Evolutionary conservation across 2,113 vertebrate species (phyloP), one percentile per base, ranked within the genome.

Genomic region (Platysteira castanea): DNA sequence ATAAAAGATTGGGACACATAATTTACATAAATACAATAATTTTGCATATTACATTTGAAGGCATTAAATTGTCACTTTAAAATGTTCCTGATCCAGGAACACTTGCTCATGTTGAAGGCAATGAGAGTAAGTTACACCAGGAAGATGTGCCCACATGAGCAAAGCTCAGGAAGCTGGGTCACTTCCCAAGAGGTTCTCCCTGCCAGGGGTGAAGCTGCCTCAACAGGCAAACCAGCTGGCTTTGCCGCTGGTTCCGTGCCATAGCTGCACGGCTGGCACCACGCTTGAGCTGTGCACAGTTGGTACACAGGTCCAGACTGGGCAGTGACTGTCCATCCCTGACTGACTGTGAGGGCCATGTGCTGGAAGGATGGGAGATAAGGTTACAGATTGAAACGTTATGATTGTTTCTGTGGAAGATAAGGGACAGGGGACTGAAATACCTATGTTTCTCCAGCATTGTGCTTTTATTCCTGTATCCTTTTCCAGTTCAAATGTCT

Each of bases 191-290:
- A 63, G 27, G 27, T 50, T 94, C 52, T 93, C 27, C 18, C 39
- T 75, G 35, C 52, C 35, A 50, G 54, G 44, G 18, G 11, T 3
- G 3, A 80, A 75, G 56, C 30, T 91, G 50, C 31, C 20, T 65
- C 35, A 44, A 49, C 15, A 59, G 70, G 11, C n/a, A 23, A 35
- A 88, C 7, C 39, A 33, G 17, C 23, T 15, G 7, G 21, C 20
- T 46, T 65, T 65, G 41, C 37, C 74, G n/a, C 41, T 44, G 11
- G 53, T 14, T 57, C 5, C 0, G 2, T 42, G 2, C 44, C 1
- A 0, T 13, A 26, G 30, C 71, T 47, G 71, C 8, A 7, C 46
- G 1, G 46, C 11, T 52, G 59, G 68, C 59, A 46, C 50, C 22
- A 7, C 24, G 2, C 22, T 44, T 56, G 64, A 47, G 10, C 35